These are phyloP conservation scores for Microcaecilia unicolor DNA, from an alignment of 2,797 vertebrate species.

Conservation along the genomic window DNA sequence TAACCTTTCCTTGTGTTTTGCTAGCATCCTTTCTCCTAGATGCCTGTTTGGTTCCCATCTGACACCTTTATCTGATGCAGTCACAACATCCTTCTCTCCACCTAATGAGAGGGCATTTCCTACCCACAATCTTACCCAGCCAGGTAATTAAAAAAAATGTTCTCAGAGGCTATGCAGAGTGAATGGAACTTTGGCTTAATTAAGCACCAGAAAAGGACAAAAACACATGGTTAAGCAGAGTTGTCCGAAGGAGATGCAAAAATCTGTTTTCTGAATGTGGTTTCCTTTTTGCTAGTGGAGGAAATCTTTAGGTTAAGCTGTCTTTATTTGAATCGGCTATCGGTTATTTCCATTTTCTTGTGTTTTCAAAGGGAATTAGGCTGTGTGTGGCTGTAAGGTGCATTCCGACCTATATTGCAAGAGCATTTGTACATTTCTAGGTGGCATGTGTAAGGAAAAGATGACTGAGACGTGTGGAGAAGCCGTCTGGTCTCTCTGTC, in stretches of 20 bases:
- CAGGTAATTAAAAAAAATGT: conserved; percentile 48
- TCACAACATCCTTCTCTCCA: conserved; percentile 24
- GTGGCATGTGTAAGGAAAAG: conserved; percentile 40
- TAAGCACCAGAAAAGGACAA: conserved; percentile 23
- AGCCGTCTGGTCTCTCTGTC: conserved; percentile 51
- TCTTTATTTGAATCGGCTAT: conserved; percentile 38
- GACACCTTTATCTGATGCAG: conserved; percentile 21
- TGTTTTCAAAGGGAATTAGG: conserved; percentile 10
- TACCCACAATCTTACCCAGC: conserved; percentile 13
- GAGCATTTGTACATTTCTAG: conserved; percentile 48
- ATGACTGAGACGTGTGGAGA: conserved; percentile 33
- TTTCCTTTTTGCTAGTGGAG: conserved; percentile 1
- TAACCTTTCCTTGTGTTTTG: conserved; percentile 12
- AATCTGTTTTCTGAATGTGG: conserved; percentile 3
- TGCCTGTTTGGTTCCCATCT: conserved; percentile 19
- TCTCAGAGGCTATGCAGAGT: conserved; percentile 34
- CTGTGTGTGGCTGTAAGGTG: conserved; percentile 23
- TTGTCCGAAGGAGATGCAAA: conserved; percentile 10
- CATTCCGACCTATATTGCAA: conserved; percentile 34
- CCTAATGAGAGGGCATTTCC: conserved; percentile 17
- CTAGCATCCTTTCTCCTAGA: conserved; percentile 30
- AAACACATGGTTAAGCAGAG: neutral
- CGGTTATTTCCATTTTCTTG: conserved; percentile 9
- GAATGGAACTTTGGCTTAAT: conserved; percentile 50
- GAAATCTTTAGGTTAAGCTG: conserved; percentile 46